Percentiles rank a stretch among this genome's conserved stretches.
Conservation (phyloP, 2,113 vertebrate species). For the Eublepharis macularius region DNA sequence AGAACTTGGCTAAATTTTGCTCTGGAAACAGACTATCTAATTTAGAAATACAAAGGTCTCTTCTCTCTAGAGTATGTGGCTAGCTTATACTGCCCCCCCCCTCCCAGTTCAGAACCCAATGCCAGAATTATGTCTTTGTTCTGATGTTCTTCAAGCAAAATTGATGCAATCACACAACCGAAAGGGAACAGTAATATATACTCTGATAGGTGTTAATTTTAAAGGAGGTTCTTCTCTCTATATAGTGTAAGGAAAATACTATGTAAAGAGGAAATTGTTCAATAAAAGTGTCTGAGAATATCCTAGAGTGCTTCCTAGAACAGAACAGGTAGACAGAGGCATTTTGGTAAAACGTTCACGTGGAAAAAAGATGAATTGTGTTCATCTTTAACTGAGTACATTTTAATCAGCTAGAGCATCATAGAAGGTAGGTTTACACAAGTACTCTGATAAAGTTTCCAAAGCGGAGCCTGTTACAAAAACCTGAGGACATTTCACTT, state of each 20-base stretch:
- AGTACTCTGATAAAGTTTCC: neutral
- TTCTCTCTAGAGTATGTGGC: neutral
- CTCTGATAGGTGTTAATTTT: neutral
- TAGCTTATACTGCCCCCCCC: neutral
- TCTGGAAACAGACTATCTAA: constrained; percentile 24
- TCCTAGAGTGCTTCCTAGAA: neutral
- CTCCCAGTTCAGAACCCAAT: neutral
- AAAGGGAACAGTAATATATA: neutral
- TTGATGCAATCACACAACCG: neutral
- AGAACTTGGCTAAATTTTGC: constrained; percentile 9
- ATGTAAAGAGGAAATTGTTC: neutral
- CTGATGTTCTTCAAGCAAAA: neutral
- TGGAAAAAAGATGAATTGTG: neutral
- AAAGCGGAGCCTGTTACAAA: neutral
- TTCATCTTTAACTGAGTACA: neutral
- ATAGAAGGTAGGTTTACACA: neutral
- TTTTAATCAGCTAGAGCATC: neutral
- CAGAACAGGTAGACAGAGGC: neutral
- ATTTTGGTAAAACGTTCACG: neutral
- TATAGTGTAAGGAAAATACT: neutral
- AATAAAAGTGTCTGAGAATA: neutral
- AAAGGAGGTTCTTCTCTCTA: neutral
- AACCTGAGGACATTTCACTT: neutral
- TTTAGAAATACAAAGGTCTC: constrained; percentile 40
- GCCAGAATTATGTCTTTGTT: neutral